phyloP scores from a whole-genome alignment of 1,140 invertebrate genomes.

The Ectropis grisescens region DNA sequence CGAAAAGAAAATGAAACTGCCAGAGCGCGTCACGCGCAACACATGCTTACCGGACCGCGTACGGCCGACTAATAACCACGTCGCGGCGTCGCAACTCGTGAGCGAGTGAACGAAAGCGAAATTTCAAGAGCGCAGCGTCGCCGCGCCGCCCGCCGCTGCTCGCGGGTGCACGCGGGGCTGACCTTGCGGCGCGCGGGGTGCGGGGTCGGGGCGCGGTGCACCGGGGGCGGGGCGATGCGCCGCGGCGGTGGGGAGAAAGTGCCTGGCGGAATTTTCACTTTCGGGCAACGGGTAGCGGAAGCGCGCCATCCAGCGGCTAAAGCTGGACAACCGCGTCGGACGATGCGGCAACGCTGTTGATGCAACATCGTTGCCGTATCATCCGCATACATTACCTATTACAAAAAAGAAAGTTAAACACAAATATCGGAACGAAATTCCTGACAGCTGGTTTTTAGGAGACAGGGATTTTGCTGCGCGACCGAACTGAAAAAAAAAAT shows the following conservation, averaged over 20 bases:
- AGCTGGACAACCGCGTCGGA: too few relatives aligned
- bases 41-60: constrained; percentile 64
- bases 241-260: constrained; percentile 61
- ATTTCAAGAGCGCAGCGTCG: constrained; percentile 70
- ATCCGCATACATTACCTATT: too few relatives aligned
- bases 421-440: too few relatives aligned
- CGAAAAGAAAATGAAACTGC: constrained; percentile 52
- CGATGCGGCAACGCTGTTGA: too few relatives aligned
- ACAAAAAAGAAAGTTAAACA: too few relatives aligned
- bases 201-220: too few relatives aligned
- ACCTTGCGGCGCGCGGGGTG: constrained; percentile 44
- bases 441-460: too few relatives aligned
- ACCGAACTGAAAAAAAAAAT: too few relatives aligned
- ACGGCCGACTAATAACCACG: constrained; percentile 68
- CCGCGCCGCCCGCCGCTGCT: constrained; percentile 49
- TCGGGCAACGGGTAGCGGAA: constrained; percentile 37
- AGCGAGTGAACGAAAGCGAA: constrained; percentile 70
- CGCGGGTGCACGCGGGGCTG: constrained; percentile 53
- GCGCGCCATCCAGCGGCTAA: constrained; percentile 8
- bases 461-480: too few relatives aligned
- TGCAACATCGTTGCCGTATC: too few relatives aligned
- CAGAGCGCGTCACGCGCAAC: constrained; percentile 48
- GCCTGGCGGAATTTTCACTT: constrained; percentile 62
- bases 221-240: constrained; percentile 46
- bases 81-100: too few relatives aligned